Conservation (phyloP, 2,888 invertebrate species). For the Melolontha melolontha region DNA sequence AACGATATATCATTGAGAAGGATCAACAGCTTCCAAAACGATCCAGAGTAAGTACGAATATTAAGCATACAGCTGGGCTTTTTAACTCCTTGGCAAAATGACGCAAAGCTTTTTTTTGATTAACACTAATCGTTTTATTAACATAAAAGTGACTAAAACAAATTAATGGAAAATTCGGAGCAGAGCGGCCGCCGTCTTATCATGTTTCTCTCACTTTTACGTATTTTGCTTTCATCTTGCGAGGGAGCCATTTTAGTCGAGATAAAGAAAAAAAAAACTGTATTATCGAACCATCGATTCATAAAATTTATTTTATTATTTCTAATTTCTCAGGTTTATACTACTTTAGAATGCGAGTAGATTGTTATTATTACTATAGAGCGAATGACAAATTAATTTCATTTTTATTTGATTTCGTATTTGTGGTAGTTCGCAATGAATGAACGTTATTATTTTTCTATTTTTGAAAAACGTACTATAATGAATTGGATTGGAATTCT, state of each 20-base stretch:
- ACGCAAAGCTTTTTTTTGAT: slow-evolving; percentile 52
- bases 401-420: slow-evolving; percentile 24
- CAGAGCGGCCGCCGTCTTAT: slow-evolving; percentile 20
- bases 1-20: slow-evolving; percentile 80
- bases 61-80: slow-evolving; percentile 39
- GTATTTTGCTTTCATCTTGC: slow-evolving; percentile 55
- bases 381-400: slow-evolving; percentile 17
- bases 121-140: slow-evolving; percentile 39
- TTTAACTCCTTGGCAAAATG: slow-evolving; percentile 61
- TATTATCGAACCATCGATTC: slow-evolving; percentile 19
- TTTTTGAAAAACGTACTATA: background rate
- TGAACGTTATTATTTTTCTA: slow-evolving; percentile 5
- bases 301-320: slow-evolving; percentile 40
- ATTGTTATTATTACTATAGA: slow-evolving; percentile 13
- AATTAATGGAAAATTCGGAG: slow-evolving; percentile 29
- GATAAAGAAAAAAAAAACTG: slow-evolving; percentile 11
- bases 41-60: slow-evolving; percentile 81
- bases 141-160: slow-evolving; percentile 33
- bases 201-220: slow-evolving; percentile 23
- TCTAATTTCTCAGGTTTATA: slow-evolving; percentile 46
- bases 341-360: slow-evolving; percentile 51
- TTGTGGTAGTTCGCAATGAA: slow-evolving; percentile 27
- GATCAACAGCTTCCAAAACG: slow-evolving; percentile 89
- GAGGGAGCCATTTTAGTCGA: slow-evolving; percentile 49
- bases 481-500: too few species aligned